phyloP scores from a whole-genome alignment of 2,797 vertebrate genomes.

The Nyctalus aviator region DNA sequence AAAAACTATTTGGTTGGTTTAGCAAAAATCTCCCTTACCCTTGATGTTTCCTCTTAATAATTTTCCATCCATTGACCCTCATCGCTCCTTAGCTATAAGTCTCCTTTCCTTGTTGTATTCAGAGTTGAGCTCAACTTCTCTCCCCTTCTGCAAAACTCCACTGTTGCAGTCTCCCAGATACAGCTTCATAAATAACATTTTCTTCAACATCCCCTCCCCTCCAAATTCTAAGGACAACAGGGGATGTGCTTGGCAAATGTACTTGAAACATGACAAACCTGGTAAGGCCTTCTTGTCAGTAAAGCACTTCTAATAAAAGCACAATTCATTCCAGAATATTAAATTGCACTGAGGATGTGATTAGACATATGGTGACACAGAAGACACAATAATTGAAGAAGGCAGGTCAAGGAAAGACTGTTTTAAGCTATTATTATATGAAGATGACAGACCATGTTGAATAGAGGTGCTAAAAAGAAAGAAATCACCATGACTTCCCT shows the following conservation, averaged over 20 bases:
- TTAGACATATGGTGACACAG: not conserved
- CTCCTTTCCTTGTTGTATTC: not conserved
- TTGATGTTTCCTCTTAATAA: not conserved
- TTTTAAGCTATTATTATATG: not conserved
- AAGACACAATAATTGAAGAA: slow-evolving; percentile 31
- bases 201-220: not conserved
- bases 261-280: not conserved
- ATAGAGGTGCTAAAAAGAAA: not conserved
- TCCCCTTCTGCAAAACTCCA: not conserved
- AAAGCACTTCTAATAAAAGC: slow-evolving; percentile 51
- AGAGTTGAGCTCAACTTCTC: not conserved
- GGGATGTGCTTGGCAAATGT: not conserved
- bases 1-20: not conserved
- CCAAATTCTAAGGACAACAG: not conserved
- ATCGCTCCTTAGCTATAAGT: not conserved
- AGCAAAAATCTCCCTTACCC: not conserved
- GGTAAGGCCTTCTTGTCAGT: not conserved
- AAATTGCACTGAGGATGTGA: not conserved
- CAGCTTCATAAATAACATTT: not conserved
- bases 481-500: not conserved
- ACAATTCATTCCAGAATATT: slow-evolving; percentile 19
- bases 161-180: not conserved
- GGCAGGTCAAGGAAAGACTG: not conserved
- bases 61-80: not conserved
- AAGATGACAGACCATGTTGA: not conserved